Base-by-base conservation (phyloP, 2,888 invertebrate genomes). In the Opisthograptis luteolata region DNA sequence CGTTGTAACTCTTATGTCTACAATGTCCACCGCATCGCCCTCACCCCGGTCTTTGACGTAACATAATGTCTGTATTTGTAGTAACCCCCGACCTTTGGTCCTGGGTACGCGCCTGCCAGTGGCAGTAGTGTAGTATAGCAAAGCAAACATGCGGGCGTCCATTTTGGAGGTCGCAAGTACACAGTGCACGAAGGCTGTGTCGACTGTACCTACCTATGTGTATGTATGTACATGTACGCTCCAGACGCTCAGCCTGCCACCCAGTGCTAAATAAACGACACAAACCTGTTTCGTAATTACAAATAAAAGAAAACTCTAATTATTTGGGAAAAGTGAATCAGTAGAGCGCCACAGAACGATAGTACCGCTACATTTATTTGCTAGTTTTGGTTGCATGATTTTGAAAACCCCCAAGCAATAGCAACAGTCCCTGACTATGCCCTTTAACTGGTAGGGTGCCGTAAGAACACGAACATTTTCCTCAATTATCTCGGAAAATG, bases 141-240 rank as follows among this genome's bases (percentile, higher is more conserved):
- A 9, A 17, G 49, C 41, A 30, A 25, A 52, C 57, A 53, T 51
- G 57, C 61, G 59, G 59, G 55, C 59, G 50, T 53, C 55, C 62
- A 42, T 55, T 55, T 42, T 49, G 49, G 55, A 58, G 53, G 53
- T 57, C 57, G 59, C 44, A 31, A 45, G 28, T 44, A 51, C 51
- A 43, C 45, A 48, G 45, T 10, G 20, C 25, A 8, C 13, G 39
- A 13, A 30, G 17, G 22, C 35, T 35, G 35, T 17, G 28, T 24
- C 30, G 30, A 12, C 24, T 36, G n/a, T n/a, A n/a, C n/a, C n/a
- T n/a, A n/a, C n/a, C n/a, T n/a, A n/a, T n/a, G n/a, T n/a, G n/a
- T n/a, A n/a, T n/a, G n/a, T n/a, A n/a, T n/a, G n/a, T n/a, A n/a
- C n/a, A n/a, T n/a, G n/a, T n/a, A n/a, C 37, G 35, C 44, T 35